Base-by-base conservation (phyloP, 2,888 invertebrate genomes). In the Elegia similella region DNA sequence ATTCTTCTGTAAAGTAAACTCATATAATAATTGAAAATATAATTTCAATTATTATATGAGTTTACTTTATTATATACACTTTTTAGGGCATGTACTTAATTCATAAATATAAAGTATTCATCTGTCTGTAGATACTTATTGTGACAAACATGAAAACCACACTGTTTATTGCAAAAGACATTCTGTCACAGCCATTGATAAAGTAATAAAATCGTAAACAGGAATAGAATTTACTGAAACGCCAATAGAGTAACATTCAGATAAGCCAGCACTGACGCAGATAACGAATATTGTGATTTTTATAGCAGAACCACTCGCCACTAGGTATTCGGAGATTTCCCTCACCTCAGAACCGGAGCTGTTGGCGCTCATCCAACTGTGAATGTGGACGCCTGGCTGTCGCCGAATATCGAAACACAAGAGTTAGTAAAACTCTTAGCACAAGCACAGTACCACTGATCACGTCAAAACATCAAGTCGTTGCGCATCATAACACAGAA, bases 361-460 rank as follows among this genome's bases (percentile, higher is more conserved):
- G 75, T 88, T 91, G 90, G 91, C 88, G 86, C 87, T 86, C 90
- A 90, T 90, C 90, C 91, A 90, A 91, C 78, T 84, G 76, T 76
- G 75, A 78, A 80, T 76, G 76, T 70, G 77, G 78, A 81, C 84
- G 82, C 80, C 75, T 78, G 88, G 84, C 84, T 83, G 82, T 84
- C 85, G 86, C 88, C 86, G 86, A 88, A 85, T 76, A 74, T 80
- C 72, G 73, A 72, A 79, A 75, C 78, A 79, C 74, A 70, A 72
- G 74, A 76, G 78, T 80, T 75, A 73, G 57, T 67, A 61, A 66
- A 76, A 73, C 78, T 76, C 75, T 68, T 64, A 68, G 65, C 64
- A 68, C 63, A 63, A 76, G 73, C 77, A 76, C 78, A 76, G 73
- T 79, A 72, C 78, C 56, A 83, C 79, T 83, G 82, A 81, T 75